Evolutionary conservation across 2,113 vertebrate genomes (phyloP).

Genomic region (Micromys minutus): DNA sequence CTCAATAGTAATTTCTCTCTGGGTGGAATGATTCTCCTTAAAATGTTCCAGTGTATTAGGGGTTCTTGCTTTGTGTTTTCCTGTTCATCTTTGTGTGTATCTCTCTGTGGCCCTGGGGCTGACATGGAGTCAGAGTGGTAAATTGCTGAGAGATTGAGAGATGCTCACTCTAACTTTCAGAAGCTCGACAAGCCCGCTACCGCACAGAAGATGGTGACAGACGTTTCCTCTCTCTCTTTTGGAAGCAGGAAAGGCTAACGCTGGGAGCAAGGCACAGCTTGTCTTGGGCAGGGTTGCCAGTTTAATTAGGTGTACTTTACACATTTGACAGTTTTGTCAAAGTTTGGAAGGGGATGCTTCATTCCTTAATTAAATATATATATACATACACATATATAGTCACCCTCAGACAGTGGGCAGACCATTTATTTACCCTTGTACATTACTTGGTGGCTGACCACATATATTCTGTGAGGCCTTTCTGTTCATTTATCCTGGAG

Average conservation of each 20-base stretch:
- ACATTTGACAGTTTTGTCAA: background rate
- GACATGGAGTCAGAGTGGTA: background rate
- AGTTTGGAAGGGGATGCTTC: background rate
- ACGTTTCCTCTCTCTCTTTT: background rate
- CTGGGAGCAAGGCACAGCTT: background rate
- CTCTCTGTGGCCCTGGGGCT: background rate
- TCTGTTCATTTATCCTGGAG: background rate
- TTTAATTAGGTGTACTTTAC: background rate
- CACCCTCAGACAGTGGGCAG: background rate
- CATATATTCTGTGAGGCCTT: background rate
- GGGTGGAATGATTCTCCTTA: background rate
- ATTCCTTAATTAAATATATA: background rate
- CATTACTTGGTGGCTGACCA: background rate
- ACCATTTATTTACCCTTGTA: background rate
- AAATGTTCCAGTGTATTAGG: background rate
- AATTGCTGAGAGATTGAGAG: background rate
- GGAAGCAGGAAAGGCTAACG: background rate
- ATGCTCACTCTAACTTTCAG: background rate
- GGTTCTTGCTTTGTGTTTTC: background rate
- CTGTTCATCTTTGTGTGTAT: background rate
- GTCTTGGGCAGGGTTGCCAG: background rate
- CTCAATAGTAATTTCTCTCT: background rate
- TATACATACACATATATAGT: no score
- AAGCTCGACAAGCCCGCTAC: background rate
- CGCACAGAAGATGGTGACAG: background rate